A percentile compares a stretch with the other conserved stretches of the same genome.
Conservation (phyloP, 2,113 vertebrate species). For the Miniopterus natalensis region DNA sequence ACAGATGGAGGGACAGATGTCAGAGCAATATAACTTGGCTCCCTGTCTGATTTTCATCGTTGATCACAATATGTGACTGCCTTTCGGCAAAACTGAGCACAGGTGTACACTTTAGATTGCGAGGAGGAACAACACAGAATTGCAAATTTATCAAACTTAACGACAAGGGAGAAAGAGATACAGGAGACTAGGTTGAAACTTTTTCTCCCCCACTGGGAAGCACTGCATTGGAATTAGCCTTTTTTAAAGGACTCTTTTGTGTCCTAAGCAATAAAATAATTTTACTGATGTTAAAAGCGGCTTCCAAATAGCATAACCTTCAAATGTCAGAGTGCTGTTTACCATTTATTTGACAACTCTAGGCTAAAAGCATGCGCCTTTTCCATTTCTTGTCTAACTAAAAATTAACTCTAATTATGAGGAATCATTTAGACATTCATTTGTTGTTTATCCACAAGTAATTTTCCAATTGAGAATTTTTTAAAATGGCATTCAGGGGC, state of each 20-base stretch:
- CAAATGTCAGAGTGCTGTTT: constrained; percentile 68
- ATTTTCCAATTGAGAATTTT: not conserved
- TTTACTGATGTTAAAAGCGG: not conserved
- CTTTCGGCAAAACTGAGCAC: constrained; percentile 80
- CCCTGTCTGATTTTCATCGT: constrained; percentile 80
- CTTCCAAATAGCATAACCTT: constrained; percentile 65
- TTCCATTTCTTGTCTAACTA: constrained; percentile 57
- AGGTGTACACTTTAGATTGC: constrained; percentile 76
- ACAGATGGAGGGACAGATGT: constrained; percentile 90
- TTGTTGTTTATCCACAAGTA: constrained; percentile 37
- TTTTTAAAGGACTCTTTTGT: constrained; percentile 45
- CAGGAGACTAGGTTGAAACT: constrained; percentile 43
- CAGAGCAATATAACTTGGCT: constrained; percentile 86
- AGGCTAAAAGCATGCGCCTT: constrained; percentile 25
- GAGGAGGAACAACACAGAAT: constrained; percentile 36
- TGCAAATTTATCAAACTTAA: constrained; percentile 68
- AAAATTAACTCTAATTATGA: constrained; percentile 59
- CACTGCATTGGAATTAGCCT: constrained; percentile 21
- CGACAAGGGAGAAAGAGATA: constrained; percentile 43
- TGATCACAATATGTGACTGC: constrained; percentile 78
- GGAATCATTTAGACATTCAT: constrained; percentile 52
- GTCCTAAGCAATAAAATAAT: constrained; percentile 43
- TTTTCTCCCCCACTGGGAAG: constrained; percentile 34
- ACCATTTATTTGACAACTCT: constrained; percentile 61
- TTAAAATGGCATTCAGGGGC: constrained; percentile 30